These are phyloP conservation scores for Struthio camelus DNA, from an alignment of 2,113 vertebrate genomes.

Conservation along the genomic window DNA sequence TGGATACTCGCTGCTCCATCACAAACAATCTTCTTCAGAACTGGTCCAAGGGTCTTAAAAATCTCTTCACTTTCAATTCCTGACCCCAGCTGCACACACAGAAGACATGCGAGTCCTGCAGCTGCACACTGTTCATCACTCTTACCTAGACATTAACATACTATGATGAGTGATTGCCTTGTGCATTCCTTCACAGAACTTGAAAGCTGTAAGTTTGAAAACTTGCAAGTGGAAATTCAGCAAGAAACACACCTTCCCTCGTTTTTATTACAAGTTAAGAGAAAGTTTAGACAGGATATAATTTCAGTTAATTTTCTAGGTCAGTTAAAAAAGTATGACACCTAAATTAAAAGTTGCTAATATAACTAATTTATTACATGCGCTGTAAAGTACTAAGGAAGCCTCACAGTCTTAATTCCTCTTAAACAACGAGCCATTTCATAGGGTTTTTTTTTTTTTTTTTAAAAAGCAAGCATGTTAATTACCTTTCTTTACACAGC, in stretches of 20 bases:
- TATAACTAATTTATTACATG: not conserved
- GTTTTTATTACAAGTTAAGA: not conserved
- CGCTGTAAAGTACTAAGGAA: not conserved
- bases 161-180: not conserved
- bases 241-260: not conserved
- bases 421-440: not conserved
- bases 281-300: not conserved
- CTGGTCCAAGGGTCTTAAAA: constrained; percentile 89
- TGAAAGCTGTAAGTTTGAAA: not conserved
- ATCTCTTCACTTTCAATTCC: constrained; percentile 97
- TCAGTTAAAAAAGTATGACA: not conserved
- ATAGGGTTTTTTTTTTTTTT: not conserved
- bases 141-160: constrained; percentile 80
- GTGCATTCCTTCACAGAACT: not conserved
- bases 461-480: not conserved
- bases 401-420: not conserved
- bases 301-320: not conserved
- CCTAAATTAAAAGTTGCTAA: not conserved
- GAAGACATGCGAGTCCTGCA: constrained; percentile 88
- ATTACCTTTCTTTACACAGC: constrained; percentile 97
- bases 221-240: not conserved
- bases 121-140: constrained; percentile 92
- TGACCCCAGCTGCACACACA: constrained; percentile 94
- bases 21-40: constrained; percentile 91
- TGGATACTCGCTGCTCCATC: constrained; percentile 88